Evolutionary conservation across 2,797 vertebrate species (phyloP), one percentile per base, ranked within the genome.

Genomic region (Sitta carolinensis): DNA sequence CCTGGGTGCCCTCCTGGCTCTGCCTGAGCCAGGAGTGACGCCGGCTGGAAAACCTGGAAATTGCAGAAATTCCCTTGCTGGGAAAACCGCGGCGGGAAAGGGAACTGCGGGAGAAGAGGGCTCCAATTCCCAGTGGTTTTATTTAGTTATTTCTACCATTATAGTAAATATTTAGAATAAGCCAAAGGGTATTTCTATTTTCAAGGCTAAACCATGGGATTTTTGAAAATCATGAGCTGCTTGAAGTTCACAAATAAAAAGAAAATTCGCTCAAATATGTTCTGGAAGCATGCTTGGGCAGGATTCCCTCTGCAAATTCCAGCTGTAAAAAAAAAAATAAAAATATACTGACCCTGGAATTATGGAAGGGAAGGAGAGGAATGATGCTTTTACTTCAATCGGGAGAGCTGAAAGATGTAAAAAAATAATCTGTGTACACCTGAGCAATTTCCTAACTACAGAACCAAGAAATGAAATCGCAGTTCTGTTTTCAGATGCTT

Each of bases 111-210:
- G 21, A 69, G 3, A 5, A 21, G 16, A 5, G 9, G 9, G 19
- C 17, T 62, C 9, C 13, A 16, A 20, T 5, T 32, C 55, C 10
- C 22, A 13, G 10, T 0, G n/a, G 22, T 10, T 7, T 4, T 34
- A 29, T 23, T 4, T 40, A 11, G 0, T 16, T 51, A 30, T 14
- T n/a, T 45, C 40, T 4, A 32, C 21, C 7, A 11, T 47, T 57
- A 27, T 14, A n/a, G 7, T 6, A 27, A 57, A 48, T 40, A 79
- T 48, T n/a, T 18, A 23, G 9, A 67, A 57, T n/a, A 21, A 38
- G 2, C 29, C 11, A 18, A 67, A 5, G 22, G 15, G 2, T 9
- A 22, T 48, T 66, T 55, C 42, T 17, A 22, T 32, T 48, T 64
- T 6, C 42, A 58, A 68, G 4, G 50, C 29, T 48, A 42, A 87